phyloP scores from a whole-genome alignment of 2,888 invertebrate species.

The Drosophila anomalipes region DNA sequence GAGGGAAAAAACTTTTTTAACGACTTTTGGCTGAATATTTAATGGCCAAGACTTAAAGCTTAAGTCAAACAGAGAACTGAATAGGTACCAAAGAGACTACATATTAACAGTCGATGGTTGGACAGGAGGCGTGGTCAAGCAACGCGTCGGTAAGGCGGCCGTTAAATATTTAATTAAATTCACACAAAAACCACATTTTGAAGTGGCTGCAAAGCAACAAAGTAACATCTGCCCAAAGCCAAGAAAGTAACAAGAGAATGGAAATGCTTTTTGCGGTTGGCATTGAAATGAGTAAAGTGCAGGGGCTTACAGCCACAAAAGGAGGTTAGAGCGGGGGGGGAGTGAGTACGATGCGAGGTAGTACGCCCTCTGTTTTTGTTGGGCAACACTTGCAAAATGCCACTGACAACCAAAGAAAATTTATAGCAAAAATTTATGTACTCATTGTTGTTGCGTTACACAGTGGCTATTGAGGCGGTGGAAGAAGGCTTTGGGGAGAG shows the following conservation, averaged over 20 bases:
- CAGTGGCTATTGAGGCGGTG: background rate
- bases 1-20: background rate
- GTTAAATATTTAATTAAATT: slow-evolving; percentile 79
- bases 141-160: slow-evolving; percentile 11
- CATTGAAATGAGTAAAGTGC: slow-evolving; percentile 72
- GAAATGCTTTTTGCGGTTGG: slow-evolving; percentile 78
- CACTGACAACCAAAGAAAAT: slow-evolving; percentile 80
- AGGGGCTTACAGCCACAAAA: background rate
- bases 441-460: slow-evolving; percentile 51
- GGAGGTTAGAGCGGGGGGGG: too few species aligned
- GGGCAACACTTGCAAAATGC: slow-evolving; percentile 74
- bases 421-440: slow-evolving; percentile 78
- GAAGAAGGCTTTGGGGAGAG: background rate
- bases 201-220: slow-evolving; percentile 33
- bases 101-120: background rate
- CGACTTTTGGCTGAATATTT: slow-evolving; percentile 1
- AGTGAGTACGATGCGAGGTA: background rate
- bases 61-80: slow-evolving; percentile 20
- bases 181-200: slow-evolving; percentile 68
- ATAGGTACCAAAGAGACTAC: slow-evolving; percentile 1
- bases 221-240: slow-evolving; percentile 43
- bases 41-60: slow-evolving; percentile 14
- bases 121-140: slow-evolving; percentile 25
- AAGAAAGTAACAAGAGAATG: slow-evolving; percentile 64
- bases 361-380: slow-evolving; percentile 33